Conservation (phyloP, 2,113 vertebrate genomes). For the Atherinomorus stipes region DNA sequence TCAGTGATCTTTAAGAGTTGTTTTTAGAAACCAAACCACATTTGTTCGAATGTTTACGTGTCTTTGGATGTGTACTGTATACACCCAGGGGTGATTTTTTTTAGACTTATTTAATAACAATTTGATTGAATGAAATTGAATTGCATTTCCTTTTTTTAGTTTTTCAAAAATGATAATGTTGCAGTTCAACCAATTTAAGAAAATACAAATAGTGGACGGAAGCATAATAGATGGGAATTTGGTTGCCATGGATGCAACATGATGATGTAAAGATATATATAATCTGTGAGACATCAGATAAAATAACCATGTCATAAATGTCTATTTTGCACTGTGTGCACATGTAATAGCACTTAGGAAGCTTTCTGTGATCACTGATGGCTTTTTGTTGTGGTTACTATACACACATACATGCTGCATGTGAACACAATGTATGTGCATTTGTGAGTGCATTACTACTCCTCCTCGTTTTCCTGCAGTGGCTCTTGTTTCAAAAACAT, state of each 20-base stretch:
- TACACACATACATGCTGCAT: slow-evolving; percentile 20
- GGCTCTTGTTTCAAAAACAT: slow-evolving; percentile 65
- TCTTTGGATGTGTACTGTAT: slow-evolving; percentile 33
- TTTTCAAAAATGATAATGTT: too few species aligned
- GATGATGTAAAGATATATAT: background rate
- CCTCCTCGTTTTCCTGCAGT: slow-evolving; percentile 16
- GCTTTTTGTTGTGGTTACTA: slow-evolving; percentile 53
- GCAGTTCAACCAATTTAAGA: too few species aligned
- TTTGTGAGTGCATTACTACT: slow-evolving; percentile 48
- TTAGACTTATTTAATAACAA: slow-evolving; percentile 45
- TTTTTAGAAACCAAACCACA: slow-evolving; percentile 55
- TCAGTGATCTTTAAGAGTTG: slow-evolving; percentile 45
- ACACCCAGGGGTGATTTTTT: slow-evolving; percentile 48
- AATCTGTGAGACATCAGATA: background rate
- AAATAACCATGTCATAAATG: slow-evolving; percentile 37
- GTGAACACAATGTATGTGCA: slow-evolving; percentile 29
- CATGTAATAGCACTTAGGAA: slow-evolving; percentile 62
- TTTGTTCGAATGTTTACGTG: slow-evolving; percentile 46
- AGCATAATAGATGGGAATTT: too few species aligned
- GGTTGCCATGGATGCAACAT: background rate
- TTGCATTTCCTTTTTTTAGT: background rate
- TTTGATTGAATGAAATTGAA: background rate
- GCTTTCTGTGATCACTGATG: slow-evolving; percentile 49
- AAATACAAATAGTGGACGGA: too few species aligned
- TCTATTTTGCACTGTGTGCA: slow-evolving; percentile 33